phyloP scores from a whole-genome alignment of 1,140 invertebrate species.

The Calephelis nemesis region DNA sequence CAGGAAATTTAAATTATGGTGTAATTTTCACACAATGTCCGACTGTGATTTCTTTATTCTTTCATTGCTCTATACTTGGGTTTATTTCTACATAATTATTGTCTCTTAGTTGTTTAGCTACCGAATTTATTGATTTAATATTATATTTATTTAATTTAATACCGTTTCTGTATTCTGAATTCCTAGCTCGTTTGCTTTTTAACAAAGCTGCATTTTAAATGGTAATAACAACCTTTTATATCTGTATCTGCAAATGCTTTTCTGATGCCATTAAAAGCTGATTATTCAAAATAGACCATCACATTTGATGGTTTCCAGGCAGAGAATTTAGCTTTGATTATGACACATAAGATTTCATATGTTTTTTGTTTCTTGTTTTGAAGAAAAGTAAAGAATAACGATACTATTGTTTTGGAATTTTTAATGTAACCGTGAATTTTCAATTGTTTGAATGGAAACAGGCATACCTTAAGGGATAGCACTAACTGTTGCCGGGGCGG shows the following conservation, averaged over 20 bases:
- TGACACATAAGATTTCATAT: constrained; percentile 3
- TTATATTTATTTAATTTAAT: neutral
- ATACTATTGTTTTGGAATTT: neutral
- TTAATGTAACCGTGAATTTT: neutral
- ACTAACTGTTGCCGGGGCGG: no score
- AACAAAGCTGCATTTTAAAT: neutral
- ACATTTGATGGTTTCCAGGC: neutral
- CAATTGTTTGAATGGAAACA: neutral
- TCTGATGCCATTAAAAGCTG: neutral
- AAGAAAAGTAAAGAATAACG: neutral
- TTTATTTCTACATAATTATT: no score
- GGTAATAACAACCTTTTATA: neutral
- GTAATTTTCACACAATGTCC: no score
- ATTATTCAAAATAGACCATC: neutral
- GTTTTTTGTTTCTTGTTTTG: neutral
- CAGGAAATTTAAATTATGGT: no score
- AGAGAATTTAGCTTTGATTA: neutral
- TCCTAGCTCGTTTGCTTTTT: neutral
- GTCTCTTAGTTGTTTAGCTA: no score
- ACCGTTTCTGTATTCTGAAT: neutral
- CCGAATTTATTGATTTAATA: no score
- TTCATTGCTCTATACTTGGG: no score
- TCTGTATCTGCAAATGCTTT: neutral
- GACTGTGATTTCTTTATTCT: no score
- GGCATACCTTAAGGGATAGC: constrained; percentile 1